Evolutionary conservation across 2,797 vertebrate genomes (phyloP), one percentile per base, ranked within the genome.

Genomic region (Jordanella pulchra): DNA sequence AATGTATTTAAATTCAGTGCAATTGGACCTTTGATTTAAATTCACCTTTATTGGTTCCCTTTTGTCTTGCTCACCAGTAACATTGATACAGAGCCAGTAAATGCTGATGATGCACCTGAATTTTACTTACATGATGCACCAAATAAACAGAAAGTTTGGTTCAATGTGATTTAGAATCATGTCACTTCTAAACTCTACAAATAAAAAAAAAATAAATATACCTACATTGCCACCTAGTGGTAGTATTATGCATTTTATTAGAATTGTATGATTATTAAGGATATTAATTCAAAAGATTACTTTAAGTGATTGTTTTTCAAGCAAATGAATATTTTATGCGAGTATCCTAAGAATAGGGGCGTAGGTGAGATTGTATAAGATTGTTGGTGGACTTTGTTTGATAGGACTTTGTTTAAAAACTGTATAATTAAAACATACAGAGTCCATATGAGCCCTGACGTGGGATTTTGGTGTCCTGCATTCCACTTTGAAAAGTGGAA

Each of bases 221-320:
- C 65, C 50, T 67, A 73, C 66, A 82, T 84, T 89, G 87, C 90
- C 89, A 71, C 78, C 85, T 17, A 71, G 83, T 89, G 91, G 87
- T 65, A 13, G 14, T 2, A 68, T 18, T 4, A 39, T 56, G 25
- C 63, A 21, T n/a, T 55, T 27, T 25, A 28, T 55, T 9, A 51
- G 3, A 21, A 66, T 17, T 27, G 10, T 25, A 17, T 7, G 23
- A 44, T 13, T 44, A 13, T 10, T 1, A 13, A 25, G 39, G 14
- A 30, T 15, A 56, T 58, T 58, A 7, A 15, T 21, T 27, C 14
- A 58, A 3, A 58, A 30, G 18, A 21, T 10, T 60, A 30, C 23
- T 23, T 50, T 23, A 50, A 35, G 23, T 23, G 15, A 15, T 44
- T 44, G 13, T 47, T 47, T 47, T 48, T 23, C 2, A 21, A 21